Evolutionary conservation across 2,888 invertebrate genomes (phyloP), one percentile per base, ranked within the genome.

Genomic region (Seira sanloemensis): DNA sequence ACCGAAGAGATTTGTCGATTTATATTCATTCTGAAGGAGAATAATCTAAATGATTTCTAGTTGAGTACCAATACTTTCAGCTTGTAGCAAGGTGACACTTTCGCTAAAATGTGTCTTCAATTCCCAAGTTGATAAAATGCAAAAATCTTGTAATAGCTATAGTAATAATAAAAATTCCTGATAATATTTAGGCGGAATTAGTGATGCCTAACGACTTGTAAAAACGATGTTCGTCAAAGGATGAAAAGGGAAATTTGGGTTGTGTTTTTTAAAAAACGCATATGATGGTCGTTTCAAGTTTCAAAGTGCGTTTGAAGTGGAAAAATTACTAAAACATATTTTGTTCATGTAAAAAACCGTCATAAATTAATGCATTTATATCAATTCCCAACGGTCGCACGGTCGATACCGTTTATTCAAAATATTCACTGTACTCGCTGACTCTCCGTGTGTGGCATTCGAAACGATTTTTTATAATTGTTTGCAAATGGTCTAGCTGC

Each of bases 171-270:
- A n/a, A n/a, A n/a, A n/a, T n/a, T n/a, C n/a, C n/a, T n/a, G n/a
- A 7, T 23, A 9, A 73, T n/a, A 66, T 0, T n/a, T 37, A 66
- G 37, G 66, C 37, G 27, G 19, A 73, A 72, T 73, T 67, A 54
- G 66, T 73, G 67, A 79, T 79, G 79, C 79, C 73, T 79, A 79
- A 79, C 79, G 66, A 79, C 25, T 79, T 73, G 79, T 79, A 79
- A 66, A 27, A 19, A 54, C 19, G 67, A 67, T 66, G 65, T 66
- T 76, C 75, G 75, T 76, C 62, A 46, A 71, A 71, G 27, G 26
- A 68, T 16, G 9, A 74, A 50, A 62, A 62, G 74, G 74, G 74
- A 26, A 74, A 62, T 74, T 74, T n/a, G 50, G 25, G 19, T 74
- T 54, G 21, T 21, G 23, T 46, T 69, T 25, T 2, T 25, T 25